These are phyloP conservation scores for Otolemur crassicaudatus DNA, from an alignment of 2,797 vertebrate species.

Conservation along the genomic window DNA sequence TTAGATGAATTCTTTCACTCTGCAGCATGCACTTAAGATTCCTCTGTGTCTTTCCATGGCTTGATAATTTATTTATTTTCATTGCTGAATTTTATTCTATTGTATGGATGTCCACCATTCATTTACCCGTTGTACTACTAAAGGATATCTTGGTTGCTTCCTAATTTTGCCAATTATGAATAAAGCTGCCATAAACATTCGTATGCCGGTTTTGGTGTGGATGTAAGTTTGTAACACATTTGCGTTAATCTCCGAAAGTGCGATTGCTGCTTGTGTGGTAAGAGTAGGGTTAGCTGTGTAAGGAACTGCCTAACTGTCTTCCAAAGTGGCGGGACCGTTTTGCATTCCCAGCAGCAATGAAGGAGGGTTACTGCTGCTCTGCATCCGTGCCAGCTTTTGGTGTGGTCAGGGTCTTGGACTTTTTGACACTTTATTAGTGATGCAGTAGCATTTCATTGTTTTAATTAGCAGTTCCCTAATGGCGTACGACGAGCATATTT, in stretches of 20 bases:
- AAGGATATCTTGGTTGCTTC: neutral
- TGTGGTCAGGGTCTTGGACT: neutral
- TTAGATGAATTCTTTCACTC: neutral
- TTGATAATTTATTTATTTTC: conserved; percentile 23
- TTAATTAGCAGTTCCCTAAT: conserved; percentile 10
- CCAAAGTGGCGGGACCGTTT: neutral
- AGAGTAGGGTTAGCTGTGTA: neutral
- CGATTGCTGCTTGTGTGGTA: neutral
- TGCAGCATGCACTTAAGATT: neutral
- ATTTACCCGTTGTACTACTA: neutral
- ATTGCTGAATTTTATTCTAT: neutral
- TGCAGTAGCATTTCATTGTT: neutral
- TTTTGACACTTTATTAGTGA: neutral
- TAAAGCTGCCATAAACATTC: conserved; percentile 34
- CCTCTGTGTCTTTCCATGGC: neutral
- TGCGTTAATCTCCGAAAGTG: neutral
- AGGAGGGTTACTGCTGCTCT: neutral
- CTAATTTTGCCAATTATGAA: conserved; percentile 20
- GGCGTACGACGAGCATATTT: neutral
- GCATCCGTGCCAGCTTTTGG: neutral
- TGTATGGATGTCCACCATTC: neutral
- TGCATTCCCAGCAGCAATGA: neutral
- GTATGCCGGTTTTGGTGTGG: neutral
- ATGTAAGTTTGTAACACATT: conserved; percentile 20
- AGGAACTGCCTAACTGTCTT: conserved; percentile 10